phyloP scores from a whole-genome alignment of 2,797 vertebrate genomes.

The Pachyuromys duprasi region DNA sequence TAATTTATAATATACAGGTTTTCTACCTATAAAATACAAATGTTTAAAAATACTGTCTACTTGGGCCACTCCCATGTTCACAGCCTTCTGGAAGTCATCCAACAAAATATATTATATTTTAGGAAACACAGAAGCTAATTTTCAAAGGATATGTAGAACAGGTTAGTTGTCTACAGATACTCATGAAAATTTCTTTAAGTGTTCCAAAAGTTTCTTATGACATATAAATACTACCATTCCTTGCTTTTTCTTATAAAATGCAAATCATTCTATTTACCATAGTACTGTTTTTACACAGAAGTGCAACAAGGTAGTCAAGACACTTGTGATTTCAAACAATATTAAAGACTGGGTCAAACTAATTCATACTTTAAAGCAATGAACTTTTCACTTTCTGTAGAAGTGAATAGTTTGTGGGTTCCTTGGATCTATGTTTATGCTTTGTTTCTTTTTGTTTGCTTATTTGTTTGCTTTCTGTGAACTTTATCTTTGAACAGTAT shows the following conservation, averaged over 20 bases:
- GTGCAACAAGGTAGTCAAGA: background rate
- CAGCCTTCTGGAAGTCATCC: background rate
- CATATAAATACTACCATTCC: background rate
- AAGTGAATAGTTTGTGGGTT: background rate
- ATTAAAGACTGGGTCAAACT: background rate
- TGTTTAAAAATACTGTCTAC: background rate
- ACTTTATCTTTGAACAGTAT: background rate
- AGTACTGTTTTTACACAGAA: background rate
- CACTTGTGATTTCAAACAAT: background rate
- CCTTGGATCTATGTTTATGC: background rate
- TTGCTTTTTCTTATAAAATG: background rate
- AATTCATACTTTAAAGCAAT: background rate
- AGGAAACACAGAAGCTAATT: background rate
- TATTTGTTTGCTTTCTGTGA: background rate
- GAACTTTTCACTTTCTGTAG: background rate
- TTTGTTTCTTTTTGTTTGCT: background rate
- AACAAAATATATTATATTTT: background rate
- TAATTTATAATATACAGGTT: background rate
- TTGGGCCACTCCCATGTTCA: background rate
- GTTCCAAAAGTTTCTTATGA: constrained; percentile 11
- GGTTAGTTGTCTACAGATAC: background rate
- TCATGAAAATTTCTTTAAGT: background rate
- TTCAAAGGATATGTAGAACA: background rate
- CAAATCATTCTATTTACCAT: background rate
- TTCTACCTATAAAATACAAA: constrained; percentile 51